A percentile compares a stretch with the other conserved stretches of the same genome.
These are phyloP conservation scores for Campylorhamphus procurvoides DNA, from an alignment of 2,113 vertebrate genomes.

Conservation along the genomic window DNA sequence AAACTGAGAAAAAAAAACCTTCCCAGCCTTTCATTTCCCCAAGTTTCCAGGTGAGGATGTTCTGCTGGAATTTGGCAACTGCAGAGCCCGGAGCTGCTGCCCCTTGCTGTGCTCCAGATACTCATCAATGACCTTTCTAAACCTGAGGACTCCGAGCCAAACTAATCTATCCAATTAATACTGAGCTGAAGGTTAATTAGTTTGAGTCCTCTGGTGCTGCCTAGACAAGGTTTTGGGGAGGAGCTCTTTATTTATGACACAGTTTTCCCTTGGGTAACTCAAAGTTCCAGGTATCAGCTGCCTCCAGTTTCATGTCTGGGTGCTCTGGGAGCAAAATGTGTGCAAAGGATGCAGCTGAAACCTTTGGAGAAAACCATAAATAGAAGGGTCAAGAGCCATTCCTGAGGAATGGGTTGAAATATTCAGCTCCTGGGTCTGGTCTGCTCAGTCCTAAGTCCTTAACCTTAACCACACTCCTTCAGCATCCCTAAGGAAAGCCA, in stretches of 20 bases:
- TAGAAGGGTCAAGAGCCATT: not conserved
- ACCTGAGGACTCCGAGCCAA: not conserved
- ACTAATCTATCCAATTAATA: rapidly evolving
- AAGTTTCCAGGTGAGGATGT: not conserved
- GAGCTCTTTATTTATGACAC: not conserved
- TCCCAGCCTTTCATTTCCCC: not conserved
- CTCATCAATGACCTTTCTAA: not conserved
- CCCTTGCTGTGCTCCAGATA: rapidly evolving
- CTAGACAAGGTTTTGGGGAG: not conserved
- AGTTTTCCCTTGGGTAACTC: not conserved
- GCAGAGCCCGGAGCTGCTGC: not conserved
- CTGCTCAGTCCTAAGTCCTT: not conserved
- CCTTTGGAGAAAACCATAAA: not conserved
- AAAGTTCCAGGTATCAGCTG: too few species aligned
- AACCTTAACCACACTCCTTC: not conserved
- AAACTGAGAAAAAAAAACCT: not conserved
- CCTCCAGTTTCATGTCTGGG: not conserved
- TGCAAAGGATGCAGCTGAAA: not conserved
- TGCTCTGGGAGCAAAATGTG: not conserved
- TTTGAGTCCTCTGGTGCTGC: not conserved
- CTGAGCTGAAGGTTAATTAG: not conserved
- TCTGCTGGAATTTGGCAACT: not conserved
- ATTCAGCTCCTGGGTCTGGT: not conserved
- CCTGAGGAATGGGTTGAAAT: not conserved
- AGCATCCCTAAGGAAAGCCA: rapidly evolving